Evolutionary conservation across 2,888 invertebrate species (phyloP).

Genomic region (Eugnorisma glareosa): DNA sequence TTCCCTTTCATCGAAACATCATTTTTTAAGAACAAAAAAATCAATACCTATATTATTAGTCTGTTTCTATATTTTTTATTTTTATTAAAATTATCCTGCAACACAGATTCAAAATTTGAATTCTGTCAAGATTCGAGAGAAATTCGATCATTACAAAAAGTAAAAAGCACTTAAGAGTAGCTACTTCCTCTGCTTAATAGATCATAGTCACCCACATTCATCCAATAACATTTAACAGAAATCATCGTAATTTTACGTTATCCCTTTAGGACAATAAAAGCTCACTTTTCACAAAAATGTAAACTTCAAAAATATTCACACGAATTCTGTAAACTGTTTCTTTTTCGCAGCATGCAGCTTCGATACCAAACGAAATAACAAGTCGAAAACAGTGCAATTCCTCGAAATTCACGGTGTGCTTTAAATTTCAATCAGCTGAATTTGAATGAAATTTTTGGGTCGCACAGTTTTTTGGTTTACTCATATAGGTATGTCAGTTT

Average conservation of each 20-base stretch:
- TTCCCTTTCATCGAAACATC: not conserved
- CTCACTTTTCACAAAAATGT: not conserved
- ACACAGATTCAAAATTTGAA: not conserved
- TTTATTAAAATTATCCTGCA: not conserved
- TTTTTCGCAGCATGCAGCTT: constrained; percentile 2
- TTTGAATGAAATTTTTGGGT: constrained; percentile 33
- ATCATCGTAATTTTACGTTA: not conserved
- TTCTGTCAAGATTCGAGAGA: not conserved
- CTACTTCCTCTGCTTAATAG: not conserved
- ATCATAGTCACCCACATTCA: not conserved
- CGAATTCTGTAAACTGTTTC: not conserved
- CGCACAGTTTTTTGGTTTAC: constrained; percentile 11
- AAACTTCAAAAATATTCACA: constrained; percentile 10
- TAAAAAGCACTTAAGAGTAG: not conserved
- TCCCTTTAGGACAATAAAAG: not conserved
- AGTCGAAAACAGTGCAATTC: constrained; percentile 28
- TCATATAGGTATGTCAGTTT: constrained; percentile 32
- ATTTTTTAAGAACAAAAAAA: not conserved
- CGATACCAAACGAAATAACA: constrained; percentile 25
- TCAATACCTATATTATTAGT: not conserved
- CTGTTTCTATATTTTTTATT: not conserved
- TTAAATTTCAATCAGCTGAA: constrained; percentile 38
- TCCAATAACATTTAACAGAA: not conserved
- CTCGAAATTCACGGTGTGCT: constrained; percentile 30
- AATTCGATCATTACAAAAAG: not conserved